Percentiles rank a stretch among this genome's conserved stretches.
Evolutionary conservation across 2,113 vertebrate genomes (phyloP).

Genomic region (Myotis davidii): DNA sequence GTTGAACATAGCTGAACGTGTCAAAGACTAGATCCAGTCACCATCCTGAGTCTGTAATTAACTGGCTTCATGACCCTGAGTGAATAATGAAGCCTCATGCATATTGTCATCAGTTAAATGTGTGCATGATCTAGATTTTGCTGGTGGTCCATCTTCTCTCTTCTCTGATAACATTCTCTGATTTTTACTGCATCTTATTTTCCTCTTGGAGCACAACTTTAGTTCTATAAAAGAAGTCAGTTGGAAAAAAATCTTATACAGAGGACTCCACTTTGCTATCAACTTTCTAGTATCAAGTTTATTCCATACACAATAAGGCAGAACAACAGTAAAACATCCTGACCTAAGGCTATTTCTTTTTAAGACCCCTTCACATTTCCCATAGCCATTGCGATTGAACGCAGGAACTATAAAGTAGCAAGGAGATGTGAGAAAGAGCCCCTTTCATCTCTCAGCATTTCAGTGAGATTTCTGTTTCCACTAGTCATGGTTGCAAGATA

Average conservation of each 20-base stretch:
- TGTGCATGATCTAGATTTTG: neutral
- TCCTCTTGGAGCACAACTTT: neutral
- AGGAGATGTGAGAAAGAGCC: neutral
- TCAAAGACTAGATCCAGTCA: neutral
- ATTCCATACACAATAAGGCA: conserved; percentile 50
- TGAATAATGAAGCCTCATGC: neutral
- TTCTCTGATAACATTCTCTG: conserved; percentile 14
- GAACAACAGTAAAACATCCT: conserved; percentile 7
- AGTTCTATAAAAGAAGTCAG: conserved; percentile 21
- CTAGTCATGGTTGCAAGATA: neutral
- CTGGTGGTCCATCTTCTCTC: neutral
- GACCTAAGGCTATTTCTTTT: conserved; percentile 34
- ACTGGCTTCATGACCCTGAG: neutral
- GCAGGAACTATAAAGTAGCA: conserved; percentile 3
- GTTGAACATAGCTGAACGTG: neutral
- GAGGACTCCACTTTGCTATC: conserved; percentile 46
- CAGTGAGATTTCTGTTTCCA: neutral
- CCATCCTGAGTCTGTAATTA: neutral
- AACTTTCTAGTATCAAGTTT: conserved; percentile 36
- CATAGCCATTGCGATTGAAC: conserved; percentile 24
- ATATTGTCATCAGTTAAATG: conserved; percentile 11
- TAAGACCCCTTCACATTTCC: conserved; percentile 31
- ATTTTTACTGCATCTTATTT: conserved; percentile 41
- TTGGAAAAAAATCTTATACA: neutral
- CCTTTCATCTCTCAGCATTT: neutral